A percentile compares a stretch with the other conserved stretches of the same genome.
Evolutionary conservation across 2,797 vertebrate species (phyloP).

Genomic region (Microtus agrestis): DNA sequence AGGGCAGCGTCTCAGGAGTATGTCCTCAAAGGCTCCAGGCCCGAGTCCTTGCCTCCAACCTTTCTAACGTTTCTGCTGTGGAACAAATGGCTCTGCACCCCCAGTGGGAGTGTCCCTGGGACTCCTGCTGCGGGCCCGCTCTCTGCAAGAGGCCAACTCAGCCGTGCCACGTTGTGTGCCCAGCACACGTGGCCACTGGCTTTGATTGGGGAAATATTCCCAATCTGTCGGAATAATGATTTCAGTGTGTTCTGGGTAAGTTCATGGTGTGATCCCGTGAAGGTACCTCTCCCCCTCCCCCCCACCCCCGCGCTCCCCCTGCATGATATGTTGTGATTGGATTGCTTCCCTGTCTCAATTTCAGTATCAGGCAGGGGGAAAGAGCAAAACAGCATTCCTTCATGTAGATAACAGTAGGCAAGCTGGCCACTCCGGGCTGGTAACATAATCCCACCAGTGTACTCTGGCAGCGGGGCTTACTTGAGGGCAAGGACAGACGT

Average conservation of each 20-base stretch:
- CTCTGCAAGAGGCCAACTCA: conserved; percentile 38
- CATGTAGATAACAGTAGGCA: conserved; percentile 75
- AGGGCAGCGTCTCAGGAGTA: background rate
- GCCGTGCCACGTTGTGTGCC: background rate
- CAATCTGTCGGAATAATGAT: conserved; percentile 70
- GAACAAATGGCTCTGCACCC: conserved; percentile 1
- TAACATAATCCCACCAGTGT: conserved; percentile 64
- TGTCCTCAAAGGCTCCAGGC: background rate
- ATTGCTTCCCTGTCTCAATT: conserved; percentile 72
- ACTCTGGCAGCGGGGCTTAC: conserved; percentile 67
- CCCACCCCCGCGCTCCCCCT: background rate
- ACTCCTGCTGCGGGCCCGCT: background rate
- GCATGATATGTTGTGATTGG: conserved; percentile 60
- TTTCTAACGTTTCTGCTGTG: background rate
- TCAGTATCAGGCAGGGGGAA: conserved; percentile 71
- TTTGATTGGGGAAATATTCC: conserved; percentile 58
- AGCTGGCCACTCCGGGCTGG: conserved; percentile 67
- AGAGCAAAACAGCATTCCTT: conserved; percentile 74
- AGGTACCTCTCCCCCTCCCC: background rate
- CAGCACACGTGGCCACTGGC: background rate
- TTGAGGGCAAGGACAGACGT: conserved; percentile 49
- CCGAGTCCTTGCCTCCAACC: background rate
- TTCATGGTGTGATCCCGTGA: conserved; percentile 51
- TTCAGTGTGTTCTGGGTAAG: conserved; percentile 72
- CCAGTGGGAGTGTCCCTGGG: background rate